Evolutionary conservation across 2,797 vertebrate species (phyloP), one percentile per base, ranked within the genome.

Genomic region (Artibeus lituratus): DNA sequence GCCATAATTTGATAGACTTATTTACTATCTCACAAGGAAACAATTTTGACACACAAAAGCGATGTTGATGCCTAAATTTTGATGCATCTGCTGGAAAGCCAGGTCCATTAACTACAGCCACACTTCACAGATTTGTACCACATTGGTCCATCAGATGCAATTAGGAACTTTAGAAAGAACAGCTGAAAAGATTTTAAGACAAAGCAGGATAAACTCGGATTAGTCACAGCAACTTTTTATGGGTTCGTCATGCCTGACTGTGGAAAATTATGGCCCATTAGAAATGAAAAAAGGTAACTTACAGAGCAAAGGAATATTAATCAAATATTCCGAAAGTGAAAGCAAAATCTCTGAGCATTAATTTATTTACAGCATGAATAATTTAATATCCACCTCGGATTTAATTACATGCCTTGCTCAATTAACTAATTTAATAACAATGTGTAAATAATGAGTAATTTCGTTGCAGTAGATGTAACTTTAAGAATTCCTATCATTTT

Each of bases 391-490:
- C 29, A 97, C 39, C 4, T 93, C 84, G 59, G 69, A 96, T 97
- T 94, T 97, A 74, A 92, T 96, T 96, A 95, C 32, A 94, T 94
- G 49, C 77, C 95, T 62, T 26, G 87, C 51, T 51, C 87, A 97
- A 95, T 97, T 97, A 97, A 95, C 70, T 72, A 90, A 97, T 96
- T 97, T 95, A 96, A 85, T 91, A 91, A 94, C 82, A 96, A 95
- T 94, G 74, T 96, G 74, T 92, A 97, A 96, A 97, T 94, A 97
- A 97, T 95, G 90, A 16, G 55, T 94, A 95, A 93, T 92, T 94
- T 90, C 51, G 91, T 65, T 92, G 93, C 6, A 70, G 49, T 80
- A 44, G 49, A 74, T 83, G 15, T 90, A 94, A 87, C 26, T 80
- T 94, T 67, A 94, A 96, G 42, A 86, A 89, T 85, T 92, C 19